phyloP scores from a whole-genome alignment of 2,888 invertebrate species.

The Mythimna loreyi region DNA sequence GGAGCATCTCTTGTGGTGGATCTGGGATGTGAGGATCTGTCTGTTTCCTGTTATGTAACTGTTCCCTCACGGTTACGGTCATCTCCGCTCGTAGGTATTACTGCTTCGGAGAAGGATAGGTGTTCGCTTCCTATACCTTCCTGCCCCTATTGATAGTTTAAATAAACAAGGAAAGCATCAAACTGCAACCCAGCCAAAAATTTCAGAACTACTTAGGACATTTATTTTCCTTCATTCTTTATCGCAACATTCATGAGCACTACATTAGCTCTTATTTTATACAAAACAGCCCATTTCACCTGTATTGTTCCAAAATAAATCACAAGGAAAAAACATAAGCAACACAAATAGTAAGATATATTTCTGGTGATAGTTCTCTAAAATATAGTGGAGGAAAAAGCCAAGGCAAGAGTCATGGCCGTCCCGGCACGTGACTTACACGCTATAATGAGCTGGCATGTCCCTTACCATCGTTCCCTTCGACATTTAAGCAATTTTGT shows the following conservation, averaged over 20 bases:
- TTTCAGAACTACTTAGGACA: slow-evolving; percentile 1
- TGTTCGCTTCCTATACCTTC: no score
- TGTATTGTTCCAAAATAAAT: slow-evolving; percentile 35
- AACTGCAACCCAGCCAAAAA: background rate
- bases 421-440: slow-evolving; percentile 70
- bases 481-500: background rate
- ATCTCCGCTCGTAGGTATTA: no score
- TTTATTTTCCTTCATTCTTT: slow-evolving; percentile 5
- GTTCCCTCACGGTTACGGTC: no score
- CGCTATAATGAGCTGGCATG: slow-evolving; percentile 64
- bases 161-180: no score
- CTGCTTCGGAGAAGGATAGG: no score
- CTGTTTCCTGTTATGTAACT: no score
- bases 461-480: slow-evolving; percentile 36
- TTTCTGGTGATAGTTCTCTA: slow-evolving; percentile 51
- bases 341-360: slow-evolving; percentile 45
- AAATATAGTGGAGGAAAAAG: slow-evolving; percentile 62
- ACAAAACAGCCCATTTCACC: slow-evolving; percentile 19
- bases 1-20: no score
- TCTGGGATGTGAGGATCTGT: no score
- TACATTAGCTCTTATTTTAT: background rate
- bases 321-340: slow-evolving; percentile 22
- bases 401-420: slow-evolving; percentile 67
- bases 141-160: no score
- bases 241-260: slow-evolving; percentile 3